Evolutionary conservation across 1,140 invertebrate species (phyloP), one percentile per base, ranked within the genome.

Genomic region (Apis florea): DNA sequence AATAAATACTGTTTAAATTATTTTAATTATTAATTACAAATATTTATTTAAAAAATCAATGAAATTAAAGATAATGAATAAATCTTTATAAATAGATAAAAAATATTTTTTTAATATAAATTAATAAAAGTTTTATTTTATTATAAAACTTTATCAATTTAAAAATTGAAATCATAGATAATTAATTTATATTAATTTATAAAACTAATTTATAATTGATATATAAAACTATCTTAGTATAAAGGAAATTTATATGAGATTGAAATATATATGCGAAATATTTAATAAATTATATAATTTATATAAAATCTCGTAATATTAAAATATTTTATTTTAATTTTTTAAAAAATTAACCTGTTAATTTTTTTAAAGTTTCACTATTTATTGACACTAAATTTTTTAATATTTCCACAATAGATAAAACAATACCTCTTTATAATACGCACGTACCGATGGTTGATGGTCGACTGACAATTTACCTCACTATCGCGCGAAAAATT

Each of bases 381-480:
- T 19, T 47, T 21, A 15, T 73, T 67, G 13, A 54, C 71, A 68
- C 59, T 49, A 8, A 53, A 58, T 26, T 61, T 76, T 76, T 8
- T 10, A 76, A 81, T 56, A 51, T 11, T 58, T 81, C 26, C 72
- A 47, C 72, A 47, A 68, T 31, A 53, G 17, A 51, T 53, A 8
- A 40, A 21, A 31, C 17, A 64, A 81, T 26, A 47, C 64, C 19
- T 19, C 26, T 73, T 21, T 53, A n/a, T 40, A 24, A 76, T 2
- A 53, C 47, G 47, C 26, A 61, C 64, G 54, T 61, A 53, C 79
- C 79, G 72, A 56, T 68, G 72, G 72, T 73, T 66, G 79, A 69
- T 61, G 72, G 72, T 51, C 72, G 72, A 81, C 72, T 81, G 64
- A 76, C 64, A 72, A 76, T 58, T 58, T 73, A 40, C 6, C 61